Base-by-base conservation (phyloP, 2,113 vertebrate species). In the Oncorhynchus clarkii region DNA sequence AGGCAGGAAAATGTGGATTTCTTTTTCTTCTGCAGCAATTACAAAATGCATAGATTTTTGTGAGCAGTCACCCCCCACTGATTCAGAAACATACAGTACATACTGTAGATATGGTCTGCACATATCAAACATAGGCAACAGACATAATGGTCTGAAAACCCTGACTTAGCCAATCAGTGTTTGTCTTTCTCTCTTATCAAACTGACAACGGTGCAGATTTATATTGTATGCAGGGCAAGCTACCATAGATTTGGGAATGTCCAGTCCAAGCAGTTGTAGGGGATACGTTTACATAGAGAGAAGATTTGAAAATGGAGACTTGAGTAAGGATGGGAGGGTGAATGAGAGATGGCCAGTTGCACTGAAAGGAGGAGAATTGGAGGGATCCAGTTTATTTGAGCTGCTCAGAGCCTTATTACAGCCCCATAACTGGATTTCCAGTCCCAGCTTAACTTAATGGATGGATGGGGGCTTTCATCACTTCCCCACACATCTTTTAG, bases 381-480 rank as follows among this genome's bases (percentile, higher is more conserved):
- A 82, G 34, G 70, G 76, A 77, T 72, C 69, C 60, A 49, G 64
- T 74, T 84, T 88, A 84, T 90, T 84, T 81, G 84, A 86, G 81
- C 80, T 73, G 82, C 66, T 90, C 88, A 89, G 84, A 80, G 79
- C 67, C 75, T 88, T 67, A 85, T 88, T 86, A 88, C 83, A 84
- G 80, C 78, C 84, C 79, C 67, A 76, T 82, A 88, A 88, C 76
- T 66, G 81, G 71, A 74, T 82, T 82, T 78, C 76, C 71, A 77
- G 74, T 81, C 77, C 76, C 87, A 82, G 82, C 77, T 86, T 82
- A 82, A 88, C 85, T 83, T 88, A 89, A 91, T 86, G 80, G 76
- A 74, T 73, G 82, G 83, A 80, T 75, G 69, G 75, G 67, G 80
- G 68, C 82, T 88, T 78, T 20, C 64, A 85, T 86, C 76, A 64